A percentile compares a stretch with the other conserved stretches of the same genome.
Conservation (phyloP, 2,113 vertebrate genomes). For the Lophius piscatorius region DNA sequence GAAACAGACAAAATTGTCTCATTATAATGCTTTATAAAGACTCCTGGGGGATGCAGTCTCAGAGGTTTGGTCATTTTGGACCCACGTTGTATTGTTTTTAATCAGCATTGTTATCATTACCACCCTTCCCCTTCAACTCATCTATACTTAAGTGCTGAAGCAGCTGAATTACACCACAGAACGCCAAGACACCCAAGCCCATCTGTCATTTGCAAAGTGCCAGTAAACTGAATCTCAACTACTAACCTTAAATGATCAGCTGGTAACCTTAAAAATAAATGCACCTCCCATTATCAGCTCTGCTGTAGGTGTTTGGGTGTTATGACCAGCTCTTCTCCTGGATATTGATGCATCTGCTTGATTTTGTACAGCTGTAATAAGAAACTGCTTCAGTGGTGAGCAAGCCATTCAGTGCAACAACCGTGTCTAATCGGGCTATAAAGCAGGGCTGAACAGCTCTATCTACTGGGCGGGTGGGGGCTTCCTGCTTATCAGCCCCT, state of each 20-base stretch:
- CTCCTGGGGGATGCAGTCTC: conserved; percentile 46
- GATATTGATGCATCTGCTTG: conserved; percentile 46
- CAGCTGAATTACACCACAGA: conserved; percentile 44
- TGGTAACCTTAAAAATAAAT: conserved; percentile 62
- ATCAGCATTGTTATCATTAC: conserved; percentile 67
- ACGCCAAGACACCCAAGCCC: conserved; percentile 43
- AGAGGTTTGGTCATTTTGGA: conserved; percentile 51
- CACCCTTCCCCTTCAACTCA: conserved; percentile 29
- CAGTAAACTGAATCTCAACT: conserved; percentile 31
- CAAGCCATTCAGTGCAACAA: conserved; percentile 54
- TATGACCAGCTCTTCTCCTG: conserved; percentile 49
- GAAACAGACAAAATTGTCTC: conserved; percentile 54
- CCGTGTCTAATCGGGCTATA: conserved; percentile 73
- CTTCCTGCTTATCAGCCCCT: conserved; percentile 61
- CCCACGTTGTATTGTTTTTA: conserved; percentile 57
- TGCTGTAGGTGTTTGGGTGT: conserved; percentile 54
- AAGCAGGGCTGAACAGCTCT: conserved; percentile 61
- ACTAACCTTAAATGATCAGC: conserved; percentile 47
- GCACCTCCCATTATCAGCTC: conserved; percentile 56
- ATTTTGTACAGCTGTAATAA: conserved; percentile 49
- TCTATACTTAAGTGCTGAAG: conserved; percentile 67
- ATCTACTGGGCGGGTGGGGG: conserved; percentile 58
- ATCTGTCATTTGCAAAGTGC: conserved; percentile 52
- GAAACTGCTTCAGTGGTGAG: conserved; percentile 48
- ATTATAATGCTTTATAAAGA: conserved; percentile 54